Evolutionary conservation across 2,797 vertebrate species (phyloP).

Genomic region (Protonibea diacanthus): DNA sequence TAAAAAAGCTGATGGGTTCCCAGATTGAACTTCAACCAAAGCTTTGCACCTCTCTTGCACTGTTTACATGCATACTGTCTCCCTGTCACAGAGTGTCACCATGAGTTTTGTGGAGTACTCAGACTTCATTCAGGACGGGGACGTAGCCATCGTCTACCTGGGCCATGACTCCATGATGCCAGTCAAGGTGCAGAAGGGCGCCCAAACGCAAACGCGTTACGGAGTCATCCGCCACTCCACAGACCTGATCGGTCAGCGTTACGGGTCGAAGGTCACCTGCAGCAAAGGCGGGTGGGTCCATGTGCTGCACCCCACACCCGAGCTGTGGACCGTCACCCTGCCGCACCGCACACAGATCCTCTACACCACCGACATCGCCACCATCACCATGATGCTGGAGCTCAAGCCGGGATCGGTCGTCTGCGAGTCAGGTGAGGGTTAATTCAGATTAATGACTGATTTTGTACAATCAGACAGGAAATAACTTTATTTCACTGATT

Average conservation of each 20-base stretch:
- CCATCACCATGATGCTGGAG: slow-evolving; percentile 98
- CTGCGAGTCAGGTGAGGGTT: slow-evolving; percentile 93
- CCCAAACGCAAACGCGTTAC: slow-evolving; percentile 95
- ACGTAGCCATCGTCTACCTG: slow-evolving; percentile 93
- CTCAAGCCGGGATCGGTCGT: slow-evolving; percentile 95
- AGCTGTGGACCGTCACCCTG: slow-evolving; percentile 95
- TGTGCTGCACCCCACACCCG: slow-evolving; percentile 95
- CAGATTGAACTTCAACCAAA: no score
- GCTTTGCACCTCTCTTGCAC: no score
- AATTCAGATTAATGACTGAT: not conserved
- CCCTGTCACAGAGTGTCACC: slow-evolving; percentile 18
- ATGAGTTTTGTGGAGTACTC: slow-evolving; percentile 97
- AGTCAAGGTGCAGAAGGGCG: slow-evolving; percentile 91
- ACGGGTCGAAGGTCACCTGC: slow-evolving; percentile 96
- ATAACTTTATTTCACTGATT: not conserved
- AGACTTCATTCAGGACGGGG: slow-evolving; percentile 91
- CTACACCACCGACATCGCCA: slow-evolving; percentile 96
- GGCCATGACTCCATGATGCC: slow-evolving; percentile 94
- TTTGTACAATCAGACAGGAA: no score
- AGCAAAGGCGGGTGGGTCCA: slow-evolving; percentile 97
- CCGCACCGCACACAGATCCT: slow-evolving; percentile 98
- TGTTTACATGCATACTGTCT: not conserved
- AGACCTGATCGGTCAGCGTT: slow-evolving; percentile 93
- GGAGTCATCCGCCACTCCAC: slow-evolving; percentile 95
- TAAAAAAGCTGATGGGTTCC: no score